phyloP scores from a whole-genome alignment of 2,888 invertebrate genomes.

The Pardosa pseudoannulata region DNA sequence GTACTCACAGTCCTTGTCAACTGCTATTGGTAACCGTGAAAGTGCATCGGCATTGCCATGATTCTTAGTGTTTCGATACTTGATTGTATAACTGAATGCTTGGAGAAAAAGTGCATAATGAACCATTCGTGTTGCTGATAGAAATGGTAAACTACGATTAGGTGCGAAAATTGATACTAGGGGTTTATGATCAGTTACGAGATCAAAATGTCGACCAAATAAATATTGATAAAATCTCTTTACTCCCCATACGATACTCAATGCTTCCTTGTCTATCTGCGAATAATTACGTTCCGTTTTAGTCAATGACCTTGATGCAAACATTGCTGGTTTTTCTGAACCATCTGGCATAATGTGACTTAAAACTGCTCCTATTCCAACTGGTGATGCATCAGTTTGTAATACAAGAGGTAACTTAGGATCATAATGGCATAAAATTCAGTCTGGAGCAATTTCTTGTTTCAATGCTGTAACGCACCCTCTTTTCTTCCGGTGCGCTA shows the following conservation, averaged over 20 bases:
- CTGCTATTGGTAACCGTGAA: conserved; percentile 71
- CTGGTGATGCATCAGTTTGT: no score
- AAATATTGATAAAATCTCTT: conserved; percentile 76
- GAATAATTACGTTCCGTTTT: conserved; percentile 76
- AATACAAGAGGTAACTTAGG: no score
- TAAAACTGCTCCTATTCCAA: conserved; percentile 77
- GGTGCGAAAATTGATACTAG: conserved; percentile 57
- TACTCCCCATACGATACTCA: conserved; percentile 75
- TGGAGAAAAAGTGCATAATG: conserved; percentile 53
- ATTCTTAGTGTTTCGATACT: conserved; percentile 53
- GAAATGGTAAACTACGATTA: conserved; percentile 54
- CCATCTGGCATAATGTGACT: conserved; percentile 76
- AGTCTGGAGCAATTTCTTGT: no score
- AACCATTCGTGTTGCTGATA: conserved; percentile 57
- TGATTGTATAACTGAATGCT: conserved; percentile 51
- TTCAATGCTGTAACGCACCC: no score
- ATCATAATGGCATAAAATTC: no score
- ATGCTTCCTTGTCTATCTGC: conserved; percentile 77
- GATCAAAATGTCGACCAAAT: conserved; percentile 68
- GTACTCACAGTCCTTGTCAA: conserved; percentile 56
- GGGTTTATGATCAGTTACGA: conserved; percentile 51
- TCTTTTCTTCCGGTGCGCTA: no score
- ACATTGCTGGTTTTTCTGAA: conserved; percentile 77
- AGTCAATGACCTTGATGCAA: conserved; percentile 77
- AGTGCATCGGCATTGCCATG: conserved; percentile 50